Evolutionary conservation across 2,113 vertebrate genomes (phyloP).

Genomic region (Eolophus roseicapilla): DNA sequence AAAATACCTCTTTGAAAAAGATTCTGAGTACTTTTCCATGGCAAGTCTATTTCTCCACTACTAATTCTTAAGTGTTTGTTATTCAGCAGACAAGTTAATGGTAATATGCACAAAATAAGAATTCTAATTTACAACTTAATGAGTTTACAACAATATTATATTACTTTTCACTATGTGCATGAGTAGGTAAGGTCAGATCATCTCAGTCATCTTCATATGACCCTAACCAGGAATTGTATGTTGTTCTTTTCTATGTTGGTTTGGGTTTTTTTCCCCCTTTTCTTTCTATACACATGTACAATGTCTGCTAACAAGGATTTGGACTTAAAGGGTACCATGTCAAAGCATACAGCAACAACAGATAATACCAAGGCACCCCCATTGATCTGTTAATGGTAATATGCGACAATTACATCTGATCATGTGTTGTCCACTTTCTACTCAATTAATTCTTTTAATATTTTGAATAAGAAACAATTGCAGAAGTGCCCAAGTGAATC

Average conservation of each 20-base stretch:
- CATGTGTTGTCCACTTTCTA: neutral
- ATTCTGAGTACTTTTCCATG: neutral
- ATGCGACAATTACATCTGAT: neutral
- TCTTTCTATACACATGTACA: neutral
- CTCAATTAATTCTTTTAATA: neutral
- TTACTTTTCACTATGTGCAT: neutral
- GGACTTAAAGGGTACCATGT: neutral
- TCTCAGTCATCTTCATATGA: neutral
- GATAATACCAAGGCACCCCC: neutral
- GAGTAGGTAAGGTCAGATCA: neutral
- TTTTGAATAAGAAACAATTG: neutral
- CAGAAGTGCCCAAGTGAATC: neutral
- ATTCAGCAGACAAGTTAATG: neutral
- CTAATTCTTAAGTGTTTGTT: neutral
- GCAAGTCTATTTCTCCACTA: neutral
- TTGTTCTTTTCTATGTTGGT: neutral
- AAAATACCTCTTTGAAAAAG: neutral
- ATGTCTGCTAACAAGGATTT: neutral
- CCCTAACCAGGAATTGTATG: neutral
- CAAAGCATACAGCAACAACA: neutral
- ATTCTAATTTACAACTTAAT: neutral
- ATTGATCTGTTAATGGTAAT: neutral
- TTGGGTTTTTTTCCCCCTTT: neutral
- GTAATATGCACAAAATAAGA: neutral
- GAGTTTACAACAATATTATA: neutral